Conservation (phyloP, 2,797 vertebrate genomes). For the Acanthis flammea region DNA sequence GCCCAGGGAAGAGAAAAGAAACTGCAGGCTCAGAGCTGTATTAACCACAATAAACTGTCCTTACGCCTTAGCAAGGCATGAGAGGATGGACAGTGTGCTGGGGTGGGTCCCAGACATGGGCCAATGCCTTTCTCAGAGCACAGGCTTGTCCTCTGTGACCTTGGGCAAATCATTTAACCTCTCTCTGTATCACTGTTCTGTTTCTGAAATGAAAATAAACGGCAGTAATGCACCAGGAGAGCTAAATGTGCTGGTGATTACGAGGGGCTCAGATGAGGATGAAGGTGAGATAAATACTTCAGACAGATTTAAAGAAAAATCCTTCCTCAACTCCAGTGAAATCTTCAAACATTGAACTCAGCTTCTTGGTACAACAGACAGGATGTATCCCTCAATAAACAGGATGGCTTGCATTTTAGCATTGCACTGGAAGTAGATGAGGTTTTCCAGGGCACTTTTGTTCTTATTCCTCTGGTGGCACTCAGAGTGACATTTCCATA, state of each 20-base stretch:
- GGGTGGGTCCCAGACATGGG: neutral
- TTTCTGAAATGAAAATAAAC: conserved; percentile 45
- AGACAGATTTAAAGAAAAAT: conserved; percentile 12
- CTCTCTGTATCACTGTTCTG: neutral
- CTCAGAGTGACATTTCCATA: neutral
- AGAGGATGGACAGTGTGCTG: neutral
- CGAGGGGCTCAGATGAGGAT: neutral
- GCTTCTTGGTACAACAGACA: neutral
- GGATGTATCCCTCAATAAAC: neutral
- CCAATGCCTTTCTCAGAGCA: neutral
- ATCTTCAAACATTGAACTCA: neutral
- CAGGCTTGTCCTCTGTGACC: neutral
- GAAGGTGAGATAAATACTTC: conserved; percentile 28
- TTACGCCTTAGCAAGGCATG: neutral
- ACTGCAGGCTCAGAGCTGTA: neutral
- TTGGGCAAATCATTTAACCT: conserved; percentile 21
- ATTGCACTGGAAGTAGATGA: neutral
- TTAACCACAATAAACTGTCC: neutral
- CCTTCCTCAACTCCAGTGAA: neutral
- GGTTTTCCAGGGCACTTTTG: neutral
- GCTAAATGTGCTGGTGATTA: neutral
- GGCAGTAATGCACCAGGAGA: neutral
- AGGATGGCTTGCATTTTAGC: neutral
- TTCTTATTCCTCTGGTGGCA: neutral
- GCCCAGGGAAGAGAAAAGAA: neutral